These are phyloP conservation scores for Diachasmimorpha longicaudata DNA, from an alignment of 1,140 invertebrate species.

Conservation along the genomic window DNA sequence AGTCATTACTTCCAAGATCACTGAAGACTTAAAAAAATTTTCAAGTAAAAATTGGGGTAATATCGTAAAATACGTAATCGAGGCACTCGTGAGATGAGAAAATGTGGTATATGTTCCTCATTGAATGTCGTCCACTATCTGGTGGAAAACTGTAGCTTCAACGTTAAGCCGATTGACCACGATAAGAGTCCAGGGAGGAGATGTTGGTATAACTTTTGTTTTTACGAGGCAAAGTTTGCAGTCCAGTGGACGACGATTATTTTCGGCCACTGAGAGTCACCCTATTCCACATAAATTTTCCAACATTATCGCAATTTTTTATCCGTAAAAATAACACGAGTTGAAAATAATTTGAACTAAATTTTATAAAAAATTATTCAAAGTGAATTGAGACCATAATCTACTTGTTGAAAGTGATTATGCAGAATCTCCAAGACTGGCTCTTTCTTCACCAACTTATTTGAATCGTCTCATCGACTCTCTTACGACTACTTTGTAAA, in stretches of 20 bases:
- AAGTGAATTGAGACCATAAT: neutral
- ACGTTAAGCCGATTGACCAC: conserved; percentile 29
- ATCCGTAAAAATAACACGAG: neutral
- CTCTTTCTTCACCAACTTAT: conserved; percentile 18
- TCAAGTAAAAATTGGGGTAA: neutral
- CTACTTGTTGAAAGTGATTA: neutral
- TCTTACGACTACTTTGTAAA: conserved; percentile 27
- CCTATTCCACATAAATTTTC: neutral
- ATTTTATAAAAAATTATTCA: neutral
- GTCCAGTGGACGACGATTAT: conserved; percentile 39
- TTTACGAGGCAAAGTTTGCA: conserved; percentile 42
- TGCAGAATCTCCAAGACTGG: neutral
- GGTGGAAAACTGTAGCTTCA: neutral
- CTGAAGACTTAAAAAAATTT: neutral
- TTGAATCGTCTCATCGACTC: conserved; percentile 33
- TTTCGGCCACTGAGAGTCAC: conserved; percentile 36
- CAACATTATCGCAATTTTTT: neutral
- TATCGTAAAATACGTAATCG: neutral
- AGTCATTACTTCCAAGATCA: neutral
- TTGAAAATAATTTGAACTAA: neutral
- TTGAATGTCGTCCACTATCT: conserved; percentile 4
- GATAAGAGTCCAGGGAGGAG: conserved; percentile 35
- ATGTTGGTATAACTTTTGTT: conserved; percentile 38
- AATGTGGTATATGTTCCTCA: conserved; percentile 4
- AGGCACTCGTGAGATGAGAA: neutral